These are phyloP conservation scores for Drosophila dunni DNA, from an alignment of 1,140 invertebrate genomes.

Conservation along the genomic window DNA sequence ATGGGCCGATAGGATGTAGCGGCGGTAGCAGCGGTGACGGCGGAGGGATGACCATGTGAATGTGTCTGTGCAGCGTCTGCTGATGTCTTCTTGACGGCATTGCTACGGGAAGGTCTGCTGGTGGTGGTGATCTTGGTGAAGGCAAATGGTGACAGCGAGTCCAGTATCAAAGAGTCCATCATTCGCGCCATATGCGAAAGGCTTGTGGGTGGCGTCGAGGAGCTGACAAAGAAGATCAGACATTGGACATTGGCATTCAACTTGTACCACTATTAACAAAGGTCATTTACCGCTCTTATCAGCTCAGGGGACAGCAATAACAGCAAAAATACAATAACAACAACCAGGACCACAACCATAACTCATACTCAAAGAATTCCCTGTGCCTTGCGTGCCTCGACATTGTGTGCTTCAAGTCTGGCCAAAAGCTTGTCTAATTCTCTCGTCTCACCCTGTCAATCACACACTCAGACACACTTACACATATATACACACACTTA, in stretches of 20 bases:
- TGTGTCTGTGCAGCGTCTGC: conserved; percentile 18
- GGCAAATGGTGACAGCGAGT: conserved; percentile 87
- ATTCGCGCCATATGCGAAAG: conserved; percentile 89
- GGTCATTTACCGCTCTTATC: conserved; percentile 70
- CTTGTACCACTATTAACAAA: conserved; percentile 55
- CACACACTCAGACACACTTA: conserved; percentile 9
- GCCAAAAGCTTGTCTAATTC: conserved; percentile 61
- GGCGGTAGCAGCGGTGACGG: conserved; percentile 10
- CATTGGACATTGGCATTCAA: conserved; percentile 58
- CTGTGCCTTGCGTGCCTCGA: conserved; percentile 57
- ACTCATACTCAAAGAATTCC: neutral
- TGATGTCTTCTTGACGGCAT: conserved; percentile 47
- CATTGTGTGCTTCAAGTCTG: conserved; percentile 51
- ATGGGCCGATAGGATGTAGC: conserved; percentile 55
- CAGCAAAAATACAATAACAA: conserved; percentile 7
- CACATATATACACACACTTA: conserved; percentile 11
- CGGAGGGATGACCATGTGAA: conserved; percentile 18
- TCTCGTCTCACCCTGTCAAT: conserved; percentile 60
- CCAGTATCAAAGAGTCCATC: conserved; percentile 89
- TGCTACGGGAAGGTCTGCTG: conserved; percentile 72
- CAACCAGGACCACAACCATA: neutral
- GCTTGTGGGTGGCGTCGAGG: conserved; percentile 85
- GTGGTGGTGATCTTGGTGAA: conserved; percentile 87
- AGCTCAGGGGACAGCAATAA: conserved; percentile 12
- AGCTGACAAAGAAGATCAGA: conserved; percentile 45